These are phyloP conservation scores for Bostrychus sinensis DNA, from an alignment of 2,113 vertebrate genomes.

Conservation along the genomic window DNA sequence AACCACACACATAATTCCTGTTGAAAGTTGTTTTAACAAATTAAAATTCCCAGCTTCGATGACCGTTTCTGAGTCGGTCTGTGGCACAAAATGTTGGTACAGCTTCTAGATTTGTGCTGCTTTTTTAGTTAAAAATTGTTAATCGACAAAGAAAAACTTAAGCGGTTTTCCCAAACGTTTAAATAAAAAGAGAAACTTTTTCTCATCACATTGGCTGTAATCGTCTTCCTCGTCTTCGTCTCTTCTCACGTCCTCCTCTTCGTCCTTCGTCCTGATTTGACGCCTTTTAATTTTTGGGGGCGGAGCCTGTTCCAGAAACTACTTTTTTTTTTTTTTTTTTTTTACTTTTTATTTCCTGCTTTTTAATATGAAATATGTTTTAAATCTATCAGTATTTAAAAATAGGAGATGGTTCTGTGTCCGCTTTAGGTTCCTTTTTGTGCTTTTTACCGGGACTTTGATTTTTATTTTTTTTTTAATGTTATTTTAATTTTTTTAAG, in stretches of 20 bases:
- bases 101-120: no score
- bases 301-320: conserved; percentile 60
- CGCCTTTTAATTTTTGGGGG: conserved; percentile 33
- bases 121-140: no score
- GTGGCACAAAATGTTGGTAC: no score
- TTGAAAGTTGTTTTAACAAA: no score
- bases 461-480: conserved; percentile 36
- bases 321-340: conserved; percentile 50
- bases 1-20: no score
- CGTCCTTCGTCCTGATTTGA: conserved; percentile 53
- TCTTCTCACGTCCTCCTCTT: conserved; percentile 38
- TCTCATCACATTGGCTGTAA: not conserved
- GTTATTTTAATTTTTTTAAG: conserved; percentile 25
- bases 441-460: conserved; percentile 52
- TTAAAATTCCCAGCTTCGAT: no score
- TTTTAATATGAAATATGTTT: conserved; percentile 26
- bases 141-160: no score
- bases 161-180: no score
- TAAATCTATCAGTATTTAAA: conserved; percentile 80
- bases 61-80: no score
- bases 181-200: no score
- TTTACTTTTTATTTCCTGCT: conserved; percentile 63
- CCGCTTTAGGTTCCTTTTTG: conserved; percentile 54
- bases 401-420: conserved; percentile 64
- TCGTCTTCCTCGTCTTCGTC: conserved; percentile 42